Percentiles rank a stretch among this genome's conserved stretches.
phyloP scores from a whole-genome alignment of 1,140 invertebrate genomes.

The Cotesia chilonis region DNA sequence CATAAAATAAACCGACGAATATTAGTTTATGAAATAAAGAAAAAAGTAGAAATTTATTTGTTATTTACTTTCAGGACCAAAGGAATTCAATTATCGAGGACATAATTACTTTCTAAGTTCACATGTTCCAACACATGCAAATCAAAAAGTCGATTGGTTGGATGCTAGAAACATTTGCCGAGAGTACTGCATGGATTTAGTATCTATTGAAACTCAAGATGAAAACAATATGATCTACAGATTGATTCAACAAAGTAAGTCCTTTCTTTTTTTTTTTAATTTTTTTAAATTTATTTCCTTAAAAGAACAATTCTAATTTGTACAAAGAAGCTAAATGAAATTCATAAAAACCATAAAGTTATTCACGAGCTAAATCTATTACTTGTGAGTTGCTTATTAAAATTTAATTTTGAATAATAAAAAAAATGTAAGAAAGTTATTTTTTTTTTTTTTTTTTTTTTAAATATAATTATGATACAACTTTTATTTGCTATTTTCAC shows the following conservation, averaged over 20 bases:
- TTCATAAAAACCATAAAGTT: too few relatives aligned
- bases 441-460: too few relatives aligned
- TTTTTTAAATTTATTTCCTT: too few relatives aligned
- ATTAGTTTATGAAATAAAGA: too few relatives aligned
- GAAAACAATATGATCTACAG: slow-evolving; percentile 89
- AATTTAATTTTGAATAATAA: not conserved
- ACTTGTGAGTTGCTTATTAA: not conserved
- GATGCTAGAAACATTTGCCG: slow-evolving; percentile 89
- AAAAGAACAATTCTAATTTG: too few relatives aligned
- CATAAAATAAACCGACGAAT: too few relatives aligned
- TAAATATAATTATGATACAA: too few relatives aligned
- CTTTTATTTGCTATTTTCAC: too few relatives aligned
- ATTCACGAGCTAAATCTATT: not conserved
- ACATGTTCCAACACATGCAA: slow-evolving; percentile 79
- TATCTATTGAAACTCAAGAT: slow-evolving; percentile 86
- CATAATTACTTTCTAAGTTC: slow-evolving; percentile 91
- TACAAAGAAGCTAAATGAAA: too few relatives aligned
- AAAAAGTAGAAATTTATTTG: slow-evolving; percentile 2
- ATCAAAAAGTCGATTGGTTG: slow-evolving; percentile 86
- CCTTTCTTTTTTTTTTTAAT: not conserved
- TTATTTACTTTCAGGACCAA: slow-evolving; percentile 75
- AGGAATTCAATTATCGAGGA: slow-evolving; percentile 85
- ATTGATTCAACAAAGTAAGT: slow-evolving; percentile 84
- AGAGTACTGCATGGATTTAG: slow-evolving; percentile 91
- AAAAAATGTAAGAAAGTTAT: slow-evolving; percentile 16